Conservation (phyloP, 2,888 invertebrate species). For the Leptopilina syphax region DNA sequence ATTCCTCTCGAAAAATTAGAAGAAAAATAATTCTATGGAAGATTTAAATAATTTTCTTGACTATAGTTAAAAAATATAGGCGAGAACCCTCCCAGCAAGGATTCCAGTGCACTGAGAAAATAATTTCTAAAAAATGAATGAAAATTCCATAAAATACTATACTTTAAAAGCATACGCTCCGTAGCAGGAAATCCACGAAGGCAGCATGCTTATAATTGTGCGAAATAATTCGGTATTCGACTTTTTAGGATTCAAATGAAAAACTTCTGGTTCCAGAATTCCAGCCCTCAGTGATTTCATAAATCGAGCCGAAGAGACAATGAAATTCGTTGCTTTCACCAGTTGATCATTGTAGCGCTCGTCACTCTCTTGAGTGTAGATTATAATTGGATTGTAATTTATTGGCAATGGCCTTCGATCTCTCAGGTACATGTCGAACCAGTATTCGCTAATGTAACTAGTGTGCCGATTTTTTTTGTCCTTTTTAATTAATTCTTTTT, state of each 20-base stretch:
- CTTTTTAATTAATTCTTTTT: constrained; percentile 82
- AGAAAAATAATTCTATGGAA: too few relatives aligned
- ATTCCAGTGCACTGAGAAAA: too few relatives aligned
- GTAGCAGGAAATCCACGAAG: constrained; percentile 89
- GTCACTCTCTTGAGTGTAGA: constrained; percentile 87
- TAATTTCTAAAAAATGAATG: too few relatives aligned
- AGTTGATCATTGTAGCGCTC: constrained; percentile 88
- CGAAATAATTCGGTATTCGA: constrained; percentile 89
- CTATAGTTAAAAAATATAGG: too few relatives aligned
- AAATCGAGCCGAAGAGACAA: constrained; percentile 91
- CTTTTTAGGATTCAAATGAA: constrained; percentile 93
- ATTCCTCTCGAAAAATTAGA: too few relatives aligned
- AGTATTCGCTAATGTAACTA: constrained; percentile 95
- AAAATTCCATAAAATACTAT: constrained; percentile 43
- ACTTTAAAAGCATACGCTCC: constrained; percentile 83
- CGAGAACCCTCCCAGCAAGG: too few relatives aligned
- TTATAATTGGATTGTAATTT: constrained; percentile 94
- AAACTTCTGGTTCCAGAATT: constrained; percentile 94
- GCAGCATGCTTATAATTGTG: constrained; percentile 85
- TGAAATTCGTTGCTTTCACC: constrained; percentile 89
- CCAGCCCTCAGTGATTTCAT: constrained; percentile 88
- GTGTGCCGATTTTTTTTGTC: constrained; percentile 91
- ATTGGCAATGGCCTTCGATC: constrained; percentile 92
- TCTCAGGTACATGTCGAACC: constrained; percentile 96
- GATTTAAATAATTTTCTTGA: too few relatives aligned